Evolutionary conservation across 2,888 invertebrate species (phyloP), one percentile per base, ranked within the genome.

Genomic region (Apotomis turbidana): DNA sequence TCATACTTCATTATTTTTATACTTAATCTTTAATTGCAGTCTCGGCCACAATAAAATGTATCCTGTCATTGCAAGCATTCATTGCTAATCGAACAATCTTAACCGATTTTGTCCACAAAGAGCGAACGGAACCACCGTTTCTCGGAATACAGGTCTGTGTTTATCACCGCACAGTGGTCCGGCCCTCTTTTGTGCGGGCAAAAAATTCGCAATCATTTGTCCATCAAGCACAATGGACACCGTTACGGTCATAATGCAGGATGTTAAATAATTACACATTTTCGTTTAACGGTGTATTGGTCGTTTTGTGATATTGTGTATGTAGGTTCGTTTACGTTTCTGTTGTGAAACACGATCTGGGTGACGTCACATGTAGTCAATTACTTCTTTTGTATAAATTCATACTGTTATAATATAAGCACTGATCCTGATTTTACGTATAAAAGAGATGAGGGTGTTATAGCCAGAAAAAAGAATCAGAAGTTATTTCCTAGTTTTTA

Each of bases 161-260:
- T 71, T 71, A 71, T 5, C 36, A 44, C 15, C 46, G 52, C 67
- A 67, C 67, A 57, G 67, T 67, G 67, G 71, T 12, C 44, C 72
- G 57, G 5, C 62, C 69, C 63, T 64, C 72, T 63, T 68, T 72
- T 72, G 72, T 72, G 66, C 52, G n/a, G 58, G 71, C 62, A 71
- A 73, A 76, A 76, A 73, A 76, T 74, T 63, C 57, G 73, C 73
- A 76, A 76, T 76, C 74, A 76, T 76, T 76, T 75, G 74, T 74
- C 71, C 74, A 74, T 74, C 74, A 73, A 51, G 73, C 70, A 76
- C 76, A 76, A 76, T 76, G 73, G 70, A 38, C n/a, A 71, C 75
- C 75, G 76, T 76, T 74, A 75, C 67, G 12, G 64, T 54, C 55
- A 68, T 71, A 68, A 71, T 66, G 67, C 73, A 64, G 74, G 71